Evolutionary conservation across 2,797 vertebrate species (phyloP).

Genomic region (Decapterus maruadsi): DNA sequence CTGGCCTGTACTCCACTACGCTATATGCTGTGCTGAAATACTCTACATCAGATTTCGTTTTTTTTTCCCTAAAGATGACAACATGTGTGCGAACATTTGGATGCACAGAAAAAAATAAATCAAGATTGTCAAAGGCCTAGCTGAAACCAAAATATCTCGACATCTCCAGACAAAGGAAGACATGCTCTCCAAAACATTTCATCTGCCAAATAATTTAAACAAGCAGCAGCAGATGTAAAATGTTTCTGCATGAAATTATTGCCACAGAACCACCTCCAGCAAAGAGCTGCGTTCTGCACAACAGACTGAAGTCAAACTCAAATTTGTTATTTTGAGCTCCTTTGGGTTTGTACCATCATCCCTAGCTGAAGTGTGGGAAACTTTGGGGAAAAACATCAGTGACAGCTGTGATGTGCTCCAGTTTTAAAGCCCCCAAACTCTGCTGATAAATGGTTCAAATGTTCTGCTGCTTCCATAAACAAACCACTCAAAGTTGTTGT

Average conservation of each 20-base stretch:
- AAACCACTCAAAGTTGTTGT: constrained; percentile 20
- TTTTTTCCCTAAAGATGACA: neutral
- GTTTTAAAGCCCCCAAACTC: constrained; percentile 4
- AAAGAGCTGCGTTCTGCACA: neutral
- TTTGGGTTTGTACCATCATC: constrained; percentile 8
- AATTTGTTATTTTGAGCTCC: constrained; percentile 1
- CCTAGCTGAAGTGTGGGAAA: constrained; percentile 7
- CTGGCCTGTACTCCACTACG: neutral
- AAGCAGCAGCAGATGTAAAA: neutral
- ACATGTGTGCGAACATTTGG: neutral
- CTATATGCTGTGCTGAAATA: neutral
- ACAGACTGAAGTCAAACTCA: neutral
- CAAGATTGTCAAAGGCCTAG: neutral
- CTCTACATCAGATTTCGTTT: neutral
- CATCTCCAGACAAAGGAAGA: neutral
- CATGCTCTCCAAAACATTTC: neutral
- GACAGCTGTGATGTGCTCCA: constrained; percentile 1
- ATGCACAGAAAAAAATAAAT: neutral
- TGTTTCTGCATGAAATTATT: neutral
- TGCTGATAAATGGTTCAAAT: constrained; percentile 22
- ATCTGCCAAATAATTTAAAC: neutral
- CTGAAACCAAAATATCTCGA: neutral
- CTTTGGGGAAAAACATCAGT: neutral
- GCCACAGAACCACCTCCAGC: neutral
- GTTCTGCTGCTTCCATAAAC: constrained; percentile 45